Conservation (phyloP, 2,113 vertebrate species). For the Columba janthina region DNA sequence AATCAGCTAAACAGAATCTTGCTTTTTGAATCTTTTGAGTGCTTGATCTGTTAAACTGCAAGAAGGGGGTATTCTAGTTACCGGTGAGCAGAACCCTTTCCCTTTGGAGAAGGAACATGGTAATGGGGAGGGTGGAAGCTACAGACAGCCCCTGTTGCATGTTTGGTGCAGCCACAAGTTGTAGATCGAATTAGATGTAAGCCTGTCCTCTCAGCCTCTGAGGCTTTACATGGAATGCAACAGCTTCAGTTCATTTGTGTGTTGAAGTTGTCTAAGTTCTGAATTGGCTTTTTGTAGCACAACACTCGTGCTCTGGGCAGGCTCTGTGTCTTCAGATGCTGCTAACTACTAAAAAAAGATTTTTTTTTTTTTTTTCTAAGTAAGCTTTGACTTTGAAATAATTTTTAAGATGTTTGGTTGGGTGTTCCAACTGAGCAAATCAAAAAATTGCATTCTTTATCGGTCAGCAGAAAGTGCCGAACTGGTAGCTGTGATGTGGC, state of each 20-base stretch:
- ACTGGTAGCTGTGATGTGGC: not conserved
- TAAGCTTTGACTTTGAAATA: not conserved
- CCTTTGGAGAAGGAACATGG: fast-evolving
- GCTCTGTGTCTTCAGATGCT: not conserved
- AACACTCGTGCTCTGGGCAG: not conserved
- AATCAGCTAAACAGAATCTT: not conserved
- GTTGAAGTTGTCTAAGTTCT: not conserved
- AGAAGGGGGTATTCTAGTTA: not conserved
- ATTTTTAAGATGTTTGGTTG: not conserved
- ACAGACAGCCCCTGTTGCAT: fast-evolving
- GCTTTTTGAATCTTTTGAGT: not conserved
- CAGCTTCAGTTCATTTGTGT: not conserved
- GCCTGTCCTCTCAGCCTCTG: not conserved
- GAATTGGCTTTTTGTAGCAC: not conserved
- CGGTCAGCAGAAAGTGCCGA: not conserved
- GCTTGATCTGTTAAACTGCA: not conserved
- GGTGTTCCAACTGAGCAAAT: not conserved
- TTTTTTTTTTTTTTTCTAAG: too few species aligned
- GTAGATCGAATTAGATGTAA: not conserved
- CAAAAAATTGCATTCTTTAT: not conserved
- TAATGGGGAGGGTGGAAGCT: not conserved
- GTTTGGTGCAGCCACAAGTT: not conserved
- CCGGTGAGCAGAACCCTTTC: not conserved
- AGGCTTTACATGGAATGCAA: not conserved
- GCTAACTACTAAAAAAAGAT: not conserved